Evolutionary conservation across 1,140 invertebrate species (phyloP).

Genomic region (Globodera ellingtonae): DNA sequence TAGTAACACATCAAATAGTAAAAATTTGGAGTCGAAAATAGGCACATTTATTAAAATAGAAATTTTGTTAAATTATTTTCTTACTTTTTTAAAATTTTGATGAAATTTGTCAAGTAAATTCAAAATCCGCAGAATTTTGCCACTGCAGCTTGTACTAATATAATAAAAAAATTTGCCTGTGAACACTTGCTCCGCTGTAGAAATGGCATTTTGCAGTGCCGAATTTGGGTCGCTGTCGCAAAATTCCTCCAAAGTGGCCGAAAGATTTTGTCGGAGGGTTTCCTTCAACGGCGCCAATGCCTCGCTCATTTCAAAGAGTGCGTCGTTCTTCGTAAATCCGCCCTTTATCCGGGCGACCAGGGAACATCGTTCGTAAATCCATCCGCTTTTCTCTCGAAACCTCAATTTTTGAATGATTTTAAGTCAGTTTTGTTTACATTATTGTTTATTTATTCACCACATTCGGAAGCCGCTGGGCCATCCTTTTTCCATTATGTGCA

Average conservation of each 20-base stretch:
- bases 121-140: too few relatives aligned
- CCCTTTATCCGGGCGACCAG: constrained; percentile 29
- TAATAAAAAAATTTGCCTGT: not conserved
- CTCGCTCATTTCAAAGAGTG: not conserved
- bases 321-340: constrained; percentile 19
- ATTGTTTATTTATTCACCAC: constrained; percentile 11
- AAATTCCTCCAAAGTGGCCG: constrained; percentile 18
- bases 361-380: constrained; percentile 37
- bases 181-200: constrained; percentile 8
- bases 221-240: constrained; percentile 2
- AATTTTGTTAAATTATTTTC: too few relatives aligned
- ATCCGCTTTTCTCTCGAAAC: constrained; percentile 41
- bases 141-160: too few relatives aligned
- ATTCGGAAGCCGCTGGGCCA: constrained; percentile 34
- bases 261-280: not conserved
- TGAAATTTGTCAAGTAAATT: too few relatives aligned
- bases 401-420: not conserved
- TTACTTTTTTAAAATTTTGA: too few relatives aligned
- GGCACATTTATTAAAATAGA: too few relatives aligned
- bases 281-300: constrained; percentile 14
- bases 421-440: not conserved
- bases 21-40: not conserved
- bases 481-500: constrained; percentile 15
- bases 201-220: constrained; percentile 17
- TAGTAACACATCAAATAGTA: not conserved